Percentiles rank a stretch among this genome's conserved stretches.
phyloP scores from a whole-genome alignment of 30 jellyfish, hydroid and myxozoan genomes.

The Cassiopea andromeda region DNA sequence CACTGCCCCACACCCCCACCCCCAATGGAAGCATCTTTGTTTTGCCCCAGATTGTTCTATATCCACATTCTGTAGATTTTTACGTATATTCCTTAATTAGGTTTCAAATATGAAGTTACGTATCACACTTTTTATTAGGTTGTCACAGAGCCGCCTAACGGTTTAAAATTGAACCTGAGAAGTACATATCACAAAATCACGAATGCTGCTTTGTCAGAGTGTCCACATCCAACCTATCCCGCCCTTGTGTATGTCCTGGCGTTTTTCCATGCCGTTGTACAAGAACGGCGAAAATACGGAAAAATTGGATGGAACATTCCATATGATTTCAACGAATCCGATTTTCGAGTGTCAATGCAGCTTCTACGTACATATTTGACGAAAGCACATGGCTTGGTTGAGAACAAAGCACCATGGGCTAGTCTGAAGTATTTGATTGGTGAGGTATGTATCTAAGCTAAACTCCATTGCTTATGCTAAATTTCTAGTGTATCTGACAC shows the following conservation, averaged over 20 bases:
- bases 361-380: constrained; percentile 85
- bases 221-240: constrained; percentile 95
- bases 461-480: background rate
- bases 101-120: too few species aligned
- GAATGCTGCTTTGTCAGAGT: constrained; percentile 64
- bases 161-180: constrained; percentile 85
- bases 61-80: too few species aligned
- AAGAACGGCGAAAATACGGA: constrained; percentile 93
- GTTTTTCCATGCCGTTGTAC: constrained; percentile 96
- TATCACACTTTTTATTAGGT: too few species aligned
- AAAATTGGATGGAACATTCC: constrained; percentile 96
- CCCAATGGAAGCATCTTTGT: too few species aligned
- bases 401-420: constrained; percentile 89
- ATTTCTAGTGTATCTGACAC: too few species aligned
- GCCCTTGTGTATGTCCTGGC: constrained; percentile 90
- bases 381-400: constrained; percentile 78
- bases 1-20: too few species aligned
- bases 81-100: too few species aligned
- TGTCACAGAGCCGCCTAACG: constrained; percentile 97
- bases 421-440: constrained; percentile 93
- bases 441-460: constrained; percentile 65
- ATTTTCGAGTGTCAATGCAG: constrained; percentile 96
- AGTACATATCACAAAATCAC: constrained; percentile 89
- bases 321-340: constrained; percentile 94
- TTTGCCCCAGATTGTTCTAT: too few species aligned